Conservation (phyloP, 2,888 invertebrate species). For the Apeira syringaria region DNA sequence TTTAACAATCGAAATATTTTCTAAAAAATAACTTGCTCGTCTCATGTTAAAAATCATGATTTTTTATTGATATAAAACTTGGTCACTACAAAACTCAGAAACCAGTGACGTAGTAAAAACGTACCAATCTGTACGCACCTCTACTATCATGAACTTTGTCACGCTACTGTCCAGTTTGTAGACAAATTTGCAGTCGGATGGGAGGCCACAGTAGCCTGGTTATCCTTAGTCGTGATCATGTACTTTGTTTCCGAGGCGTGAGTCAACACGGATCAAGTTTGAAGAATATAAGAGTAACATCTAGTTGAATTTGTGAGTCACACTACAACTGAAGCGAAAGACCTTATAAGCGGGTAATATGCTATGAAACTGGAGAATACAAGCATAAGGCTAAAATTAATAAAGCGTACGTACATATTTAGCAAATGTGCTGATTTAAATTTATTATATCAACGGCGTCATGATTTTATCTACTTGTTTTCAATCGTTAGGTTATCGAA, state of each 20-base stretch:
- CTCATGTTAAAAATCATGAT: too few relatives aligned
- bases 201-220: constrained; percentile 47
- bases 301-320: constrained; percentile 52
- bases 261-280: constrained; percentile 54
- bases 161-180: constrained; percentile 19
- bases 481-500: too few relatives aligned
- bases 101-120: constrained; percentile 3
- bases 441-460: too few relatives aligned
- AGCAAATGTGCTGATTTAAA: too few relatives aligned
- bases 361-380: too few relatives aligned
- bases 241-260: constrained; percentile 58
- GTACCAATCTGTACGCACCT: constrained; percentile 1
- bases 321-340: constrained; percentile 36
- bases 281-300: constrained; percentile 49
- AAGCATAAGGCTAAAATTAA: too few relatives aligned
- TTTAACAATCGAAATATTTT: too few relatives aligned
- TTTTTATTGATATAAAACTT: too few relatives aligned
- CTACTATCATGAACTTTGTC: neutral
- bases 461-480: too few relatives aligned
- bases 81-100: constrained; percentile 1
- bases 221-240: constrained; percentile 45
- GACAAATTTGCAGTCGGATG: constrained; percentile 30
- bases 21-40: too few relatives aligned
- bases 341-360: too few relatives aligned
- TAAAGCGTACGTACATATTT: too few relatives aligned